Evolutionary conservation across 2,113 vertebrate genomes (phyloP), one percentile per base, ranked within the genome.

Genomic region (Copsychus sechellarum): DNA sequence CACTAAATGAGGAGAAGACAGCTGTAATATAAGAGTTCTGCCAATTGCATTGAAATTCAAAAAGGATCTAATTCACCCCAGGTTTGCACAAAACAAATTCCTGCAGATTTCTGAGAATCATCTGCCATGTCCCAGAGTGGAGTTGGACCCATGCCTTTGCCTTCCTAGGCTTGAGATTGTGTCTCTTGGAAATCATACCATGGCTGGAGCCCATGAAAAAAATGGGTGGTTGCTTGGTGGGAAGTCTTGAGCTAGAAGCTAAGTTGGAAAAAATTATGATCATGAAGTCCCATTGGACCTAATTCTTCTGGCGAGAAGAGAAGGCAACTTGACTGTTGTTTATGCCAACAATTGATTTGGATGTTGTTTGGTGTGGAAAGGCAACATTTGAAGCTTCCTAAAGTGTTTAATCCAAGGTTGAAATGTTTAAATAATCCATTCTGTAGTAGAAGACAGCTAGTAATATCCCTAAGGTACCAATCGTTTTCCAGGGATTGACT

Each of bases 271-370:
- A 89, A 73, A 78, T 14, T 56, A 62, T 57, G 36, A 56, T 86
- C 0, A 0, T 31, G 64, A 74, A 78, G 48, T 78, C 36, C 40
- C 60, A 34, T 71, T 88, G 82, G 76, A 90, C n/a, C 15, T 66
- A 62, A 33, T 48, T 84, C n/a, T 93, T 78, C 76, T 95, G 82
- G 88, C 85, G 93, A 64, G 45, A 66, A 60, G 28, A 86, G 40
- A 60, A 69, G 43, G 67, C 79, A 90, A 60, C 82, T 92, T 96
- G 94, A 58, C 36, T 88, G 54, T 61, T 95, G 71, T 95, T 95
- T 96, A 80, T 77, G 90, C 76, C 94, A 94, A 26, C 70, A 72
- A 69, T 25, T 43, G 56, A 74, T 95, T 57, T 94, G 92, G 80
- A 83, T 88, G 60, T 15, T 84, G 56, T 74, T 86, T 88, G 67